Percentiles rank a stretch among this genome's conserved stretches.
These are phyloP conservation scores for Sylvilagus floridanus DNA, from an alignment of 2,797 vertebrate genomes.

Conservation along the genomic window DNA sequence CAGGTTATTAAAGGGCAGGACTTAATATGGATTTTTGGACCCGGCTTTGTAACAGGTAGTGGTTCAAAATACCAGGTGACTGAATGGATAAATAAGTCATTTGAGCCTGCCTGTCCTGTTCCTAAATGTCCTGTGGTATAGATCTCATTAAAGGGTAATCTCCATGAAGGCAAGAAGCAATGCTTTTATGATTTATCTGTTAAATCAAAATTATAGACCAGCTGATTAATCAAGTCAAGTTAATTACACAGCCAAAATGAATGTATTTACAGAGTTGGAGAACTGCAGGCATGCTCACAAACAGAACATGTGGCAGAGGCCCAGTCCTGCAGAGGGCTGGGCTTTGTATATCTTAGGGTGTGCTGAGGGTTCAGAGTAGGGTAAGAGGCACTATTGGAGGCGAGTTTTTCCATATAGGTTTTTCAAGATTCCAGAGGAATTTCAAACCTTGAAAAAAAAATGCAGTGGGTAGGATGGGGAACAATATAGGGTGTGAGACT, in stretches of 20 bases:
- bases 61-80: background rate
- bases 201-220: background rate
- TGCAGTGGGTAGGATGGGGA: too few species aligned
- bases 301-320: too few species aligned
- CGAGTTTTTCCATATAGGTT: too few species aligned
- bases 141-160: background rate
- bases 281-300: too few species aligned
- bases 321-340: too few species aligned
- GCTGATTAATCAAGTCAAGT: background rate
- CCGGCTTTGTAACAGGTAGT: background rate
- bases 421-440: too few species aligned
- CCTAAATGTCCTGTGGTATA: background rate
- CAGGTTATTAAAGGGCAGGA: background rate
- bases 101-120: background rate
- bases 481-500: too few species aligned
- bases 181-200: background rate
- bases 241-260: background rate
- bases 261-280: too few species aligned
- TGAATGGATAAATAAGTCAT: background rate
- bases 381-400: too few species aligned
- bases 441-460: too few species aligned
- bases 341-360: too few species aligned
- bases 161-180: background rate
- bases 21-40: background rate
- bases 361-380: too few species aligned